These are phyloP conservation scores for Nomada ruficornis DNA, from an alignment of 2,888 invertebrate genomes.

Conservation along the genomic window DNA sequence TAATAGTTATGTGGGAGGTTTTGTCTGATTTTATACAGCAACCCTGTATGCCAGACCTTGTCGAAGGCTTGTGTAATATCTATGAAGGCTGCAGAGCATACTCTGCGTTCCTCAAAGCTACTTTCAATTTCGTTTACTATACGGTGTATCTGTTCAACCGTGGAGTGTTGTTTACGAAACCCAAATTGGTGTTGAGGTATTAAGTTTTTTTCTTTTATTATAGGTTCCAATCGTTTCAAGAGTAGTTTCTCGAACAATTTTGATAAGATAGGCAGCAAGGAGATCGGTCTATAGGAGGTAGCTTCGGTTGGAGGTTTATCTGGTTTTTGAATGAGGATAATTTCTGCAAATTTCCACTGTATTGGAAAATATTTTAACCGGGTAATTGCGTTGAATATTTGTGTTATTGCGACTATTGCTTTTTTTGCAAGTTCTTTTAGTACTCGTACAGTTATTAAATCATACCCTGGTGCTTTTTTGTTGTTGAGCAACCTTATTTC, in stretches of 20 bases:
- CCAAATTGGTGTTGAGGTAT: conserved; percentile 10
- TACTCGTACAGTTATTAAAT: not conserved
- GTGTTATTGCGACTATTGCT: not conserved
- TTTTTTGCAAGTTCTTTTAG: not conserved
- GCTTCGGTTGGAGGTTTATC: not conserved
- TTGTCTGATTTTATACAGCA: conserved; percentile 7
- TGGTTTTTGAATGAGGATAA: conserved; percentile 4
- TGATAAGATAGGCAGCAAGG: not conserved
- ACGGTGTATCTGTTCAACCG: not conserved
- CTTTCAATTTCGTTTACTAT: not conserved
- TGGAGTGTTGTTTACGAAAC: conserved; percentile 1
- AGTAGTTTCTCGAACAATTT: conserved; percentile 6
- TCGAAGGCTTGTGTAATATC: conserved; percentile 4
- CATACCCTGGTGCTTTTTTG: not conserved
- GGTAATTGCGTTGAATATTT: not conserved
- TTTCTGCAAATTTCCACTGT: conserved; percentile 2
- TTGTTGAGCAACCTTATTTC: not conserved
- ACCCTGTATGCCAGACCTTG: not conserved
- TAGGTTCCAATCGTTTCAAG: not conserved
- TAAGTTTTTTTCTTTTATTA: not conserved
- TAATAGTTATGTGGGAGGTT: not conserved
- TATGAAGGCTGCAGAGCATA: not conserved
- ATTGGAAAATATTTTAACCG: not conserved
- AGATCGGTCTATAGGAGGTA: not conserved
- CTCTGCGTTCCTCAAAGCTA: not conserved